Evolutionary conservation across 92 coral and sea anemone species (phyloP), one percentile per base, ranked within the genome.

Genomic region (Palythoa caribaeorum): DNA sequence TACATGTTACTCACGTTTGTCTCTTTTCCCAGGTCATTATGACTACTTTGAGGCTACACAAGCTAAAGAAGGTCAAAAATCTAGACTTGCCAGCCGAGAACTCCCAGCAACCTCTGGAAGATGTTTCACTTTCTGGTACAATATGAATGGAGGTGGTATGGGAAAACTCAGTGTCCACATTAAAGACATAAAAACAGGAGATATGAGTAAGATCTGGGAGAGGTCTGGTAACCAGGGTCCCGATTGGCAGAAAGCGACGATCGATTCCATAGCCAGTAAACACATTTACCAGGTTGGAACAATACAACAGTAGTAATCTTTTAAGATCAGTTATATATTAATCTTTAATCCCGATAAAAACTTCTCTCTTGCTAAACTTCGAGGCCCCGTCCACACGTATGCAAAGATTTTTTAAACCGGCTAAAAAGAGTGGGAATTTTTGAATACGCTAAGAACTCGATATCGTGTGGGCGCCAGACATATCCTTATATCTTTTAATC

Each of bases 131-230:
- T 78, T 78, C 71, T 78, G 70, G 69, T 78, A 78, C 83, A 55
- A 78, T n/a, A 78, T 78, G 83, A 5, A 78, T 36, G 83, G 83
- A 7, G 71, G 5, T n/a, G 83, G 83, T 2, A 78, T 78, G 83
- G 83, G 83, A 8, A 36, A 60, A 17, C 83, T 78, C 66, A 54
- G 15, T 1, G 28, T 78, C 6, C 15, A 55, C 1, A 57, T 19
- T n/a, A 78, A 78, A 78, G 83, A 78, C 37, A 20, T 78, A 70
- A 57, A 55, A 20, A 53, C 83, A 6, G 50, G 83, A 53, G 14
- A 16, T 3, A 36, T 13, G 35, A 78, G 3, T 36, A 28, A 2
- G 83, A 37, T 78, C 50, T 78, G 83, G 83, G 83, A 57, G 50
- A 78, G 9, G 69, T 78, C 68, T 38, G 83, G 71, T 53, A 48